Evolutionary conservation across 2,113 vertebrate species (phyloP).

Genomic region (Macrotis lagotis): DNA sequence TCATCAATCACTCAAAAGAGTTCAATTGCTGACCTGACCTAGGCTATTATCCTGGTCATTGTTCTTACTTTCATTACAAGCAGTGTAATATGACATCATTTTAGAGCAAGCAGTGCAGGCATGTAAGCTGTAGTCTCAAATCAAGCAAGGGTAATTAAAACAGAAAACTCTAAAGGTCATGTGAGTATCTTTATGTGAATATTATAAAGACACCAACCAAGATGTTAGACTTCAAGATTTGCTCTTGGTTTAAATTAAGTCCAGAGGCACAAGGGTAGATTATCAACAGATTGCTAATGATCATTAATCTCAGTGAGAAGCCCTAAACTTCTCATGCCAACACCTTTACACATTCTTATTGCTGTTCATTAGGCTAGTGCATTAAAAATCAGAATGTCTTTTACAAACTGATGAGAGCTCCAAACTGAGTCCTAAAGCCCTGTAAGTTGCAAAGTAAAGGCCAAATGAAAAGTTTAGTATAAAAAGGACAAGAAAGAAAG

Average conservation of each 20-base stretch:
- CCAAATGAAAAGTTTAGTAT: background rate
- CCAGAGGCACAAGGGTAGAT: background rate
- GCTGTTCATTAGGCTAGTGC: conserved; percentile 11
- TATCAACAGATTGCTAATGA: conserved; percentile 20
- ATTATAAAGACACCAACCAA: background rate
- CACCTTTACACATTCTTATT: conserved; percentile 49
- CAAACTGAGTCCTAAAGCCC: conserved; percentile 31
- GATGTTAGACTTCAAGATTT: conserved; percentile 13
- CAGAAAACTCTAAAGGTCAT: background rate
- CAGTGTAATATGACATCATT: no score
- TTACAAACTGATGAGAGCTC: background rate
- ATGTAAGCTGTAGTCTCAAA: rapidly evolving
- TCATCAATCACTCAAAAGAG: background rate
- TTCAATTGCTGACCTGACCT: background rate
- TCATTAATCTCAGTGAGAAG: conserved; percentile 48
- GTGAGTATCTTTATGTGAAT: background rate
- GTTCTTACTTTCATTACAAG: background rate
- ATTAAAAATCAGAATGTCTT: conserved; percentile 46
- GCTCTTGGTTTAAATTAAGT: conserved; percentile 59
- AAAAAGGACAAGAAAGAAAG: background rate
- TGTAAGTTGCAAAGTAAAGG: conserved; percentile 11
- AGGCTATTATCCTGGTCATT: rapidly evolving
- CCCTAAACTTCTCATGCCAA: conserved; percentile 47
- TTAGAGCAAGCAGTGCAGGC: rapidly evolving
- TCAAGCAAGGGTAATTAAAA: background rate